phyloP scores from a whole-genome alignment of 2,888 invertebrate genomes.

The Tenthredo distinguenda region DNA sequence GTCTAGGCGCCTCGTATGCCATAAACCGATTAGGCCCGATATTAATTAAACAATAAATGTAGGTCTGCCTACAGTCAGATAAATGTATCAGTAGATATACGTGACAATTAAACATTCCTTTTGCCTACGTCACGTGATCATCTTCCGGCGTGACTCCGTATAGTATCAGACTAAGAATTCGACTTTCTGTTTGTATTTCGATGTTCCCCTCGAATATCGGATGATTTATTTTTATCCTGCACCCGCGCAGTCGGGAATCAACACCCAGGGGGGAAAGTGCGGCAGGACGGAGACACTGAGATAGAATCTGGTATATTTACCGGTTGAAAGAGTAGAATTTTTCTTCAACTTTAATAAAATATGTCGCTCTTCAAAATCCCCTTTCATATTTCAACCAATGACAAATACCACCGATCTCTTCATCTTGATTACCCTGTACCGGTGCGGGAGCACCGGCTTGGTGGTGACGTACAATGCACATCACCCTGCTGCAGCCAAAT shows the following conservation, averaged over 20 bases:
- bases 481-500: background rate
- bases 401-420: background rate
- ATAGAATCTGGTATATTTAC: conserved; percentile 8
- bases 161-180: background rate
- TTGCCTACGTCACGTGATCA: conserved; percentile 20
- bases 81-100: conserved; percentile 45
- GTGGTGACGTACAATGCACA: background rate
- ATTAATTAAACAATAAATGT: conserved; percentile 57
- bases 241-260: conserved; percentile 1
- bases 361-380: background rate
- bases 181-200: background rate
- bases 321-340: background rate
- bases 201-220: background rate
- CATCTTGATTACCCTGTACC: background rate
- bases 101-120: conserved; percentile 48
- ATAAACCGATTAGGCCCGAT: conserved; percentile 70
- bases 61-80: conserved; percentile 47
- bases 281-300: background rate
- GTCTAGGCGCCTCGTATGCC: conserved; percentile 63
- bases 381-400: background rate
- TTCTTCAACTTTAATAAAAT: background rate
- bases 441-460: background rate
- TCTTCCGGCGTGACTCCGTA: background rate
- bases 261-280: background rate
- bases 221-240: conserved; percentile 13